These are phyloP conservation scores for Pelvicachromis taeniatus DNA, from an alignment of 2,113 vertebrate species.

Conservation along the genomic window DNA sequence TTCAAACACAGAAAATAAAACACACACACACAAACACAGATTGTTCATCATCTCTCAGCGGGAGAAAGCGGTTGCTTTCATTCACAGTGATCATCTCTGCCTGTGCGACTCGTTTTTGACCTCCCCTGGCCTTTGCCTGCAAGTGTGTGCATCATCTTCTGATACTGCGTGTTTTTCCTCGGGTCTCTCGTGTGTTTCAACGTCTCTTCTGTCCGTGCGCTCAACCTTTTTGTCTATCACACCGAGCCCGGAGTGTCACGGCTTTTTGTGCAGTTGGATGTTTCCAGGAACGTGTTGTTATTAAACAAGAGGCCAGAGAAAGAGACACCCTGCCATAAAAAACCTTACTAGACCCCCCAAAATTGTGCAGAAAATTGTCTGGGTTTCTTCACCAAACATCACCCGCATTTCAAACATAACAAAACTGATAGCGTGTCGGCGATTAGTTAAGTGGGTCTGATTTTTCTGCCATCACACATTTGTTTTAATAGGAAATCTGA, in stretches of 20 bases:
- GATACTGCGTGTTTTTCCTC: neutral
- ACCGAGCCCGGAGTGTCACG: neutral
- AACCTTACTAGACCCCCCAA: neutral
- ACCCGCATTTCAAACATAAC: conserved; percentile 26
- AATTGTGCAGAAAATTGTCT: neutral
- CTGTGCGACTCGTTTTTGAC: conserved; percentile 1
- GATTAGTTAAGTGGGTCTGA: conserved; percentile 21
- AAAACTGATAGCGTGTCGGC: conserved; percentile 4
- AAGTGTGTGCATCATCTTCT: neutral
- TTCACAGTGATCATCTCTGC: neutral
- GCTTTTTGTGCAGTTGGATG: neutral
- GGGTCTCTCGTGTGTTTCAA: neutral
- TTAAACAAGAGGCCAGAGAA: neutral
- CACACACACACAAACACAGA: conserved; percentile 16
- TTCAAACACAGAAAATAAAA: neutral
- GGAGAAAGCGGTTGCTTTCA: conserved; percentile 11
- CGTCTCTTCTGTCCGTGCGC: neutral
- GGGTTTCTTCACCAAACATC: conserved; percentile 29
- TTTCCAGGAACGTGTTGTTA: conserved; percentile 14
- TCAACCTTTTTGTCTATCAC: neutral
- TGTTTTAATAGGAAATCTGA: conserved; percentile 22
- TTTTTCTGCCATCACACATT: neutral
- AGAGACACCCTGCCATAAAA: conserved; percentile 4
- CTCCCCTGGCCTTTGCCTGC: neutral
- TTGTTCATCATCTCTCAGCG: conserved; percentile 10